Evolutionary conservation across 2,113 vertebrate genomes (phyloP).

Genomic region (Nerophis ophidion): DNA sequence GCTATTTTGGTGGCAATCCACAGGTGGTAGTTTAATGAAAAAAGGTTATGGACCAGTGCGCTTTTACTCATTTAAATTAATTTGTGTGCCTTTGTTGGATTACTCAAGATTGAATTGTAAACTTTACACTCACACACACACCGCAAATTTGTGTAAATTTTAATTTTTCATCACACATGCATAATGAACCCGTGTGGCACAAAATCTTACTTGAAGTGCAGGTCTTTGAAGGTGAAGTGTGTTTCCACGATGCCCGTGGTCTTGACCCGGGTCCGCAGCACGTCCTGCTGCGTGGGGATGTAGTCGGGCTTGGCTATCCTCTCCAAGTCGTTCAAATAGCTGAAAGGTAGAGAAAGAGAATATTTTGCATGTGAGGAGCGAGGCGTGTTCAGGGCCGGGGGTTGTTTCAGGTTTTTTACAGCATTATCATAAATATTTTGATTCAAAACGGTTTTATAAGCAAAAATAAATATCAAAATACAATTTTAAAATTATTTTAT

Average conservation of each 20-base stretch:
- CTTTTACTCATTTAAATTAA: too few species aligned
- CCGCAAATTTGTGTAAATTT: too few species aligned
- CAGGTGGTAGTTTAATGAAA: too few species aligned
- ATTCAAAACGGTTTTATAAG: too few species aligned
- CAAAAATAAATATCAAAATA: too few species aligned
- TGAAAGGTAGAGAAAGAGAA: slow-evolving; percentile 41
- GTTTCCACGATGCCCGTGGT: slow-evolving; percentile 98
- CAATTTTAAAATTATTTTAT: too few species aligned
- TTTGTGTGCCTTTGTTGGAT: too few species aligned
- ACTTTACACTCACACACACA: background rate
- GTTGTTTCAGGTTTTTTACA: slow-evolving; percentile 6
- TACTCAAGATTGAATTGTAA: too few species aligned
- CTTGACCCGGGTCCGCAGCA: slow-evolving; percentile 94
- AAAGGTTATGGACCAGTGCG: too few species aligned
- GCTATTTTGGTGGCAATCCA: too few species aligned
- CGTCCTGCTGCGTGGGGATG: slow-evolving; percentile 95
- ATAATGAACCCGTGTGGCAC: background rate
- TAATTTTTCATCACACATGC: too few species aligned
- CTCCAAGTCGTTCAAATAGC: slow-evolving; percentile 82
- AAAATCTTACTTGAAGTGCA: slow-evolving; percentile 91
- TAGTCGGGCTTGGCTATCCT: slow-evolving; percentile 88
- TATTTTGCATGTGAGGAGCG: background rate
- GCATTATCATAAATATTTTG: too few species aligned
- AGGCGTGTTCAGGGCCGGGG: background rate
- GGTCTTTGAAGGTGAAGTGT: slow-evolving; percentile 98